Evolutionary conservation across 2,888 invertebrate species (phyloP).

Genomic region (Drosophila rellima): DNA sequence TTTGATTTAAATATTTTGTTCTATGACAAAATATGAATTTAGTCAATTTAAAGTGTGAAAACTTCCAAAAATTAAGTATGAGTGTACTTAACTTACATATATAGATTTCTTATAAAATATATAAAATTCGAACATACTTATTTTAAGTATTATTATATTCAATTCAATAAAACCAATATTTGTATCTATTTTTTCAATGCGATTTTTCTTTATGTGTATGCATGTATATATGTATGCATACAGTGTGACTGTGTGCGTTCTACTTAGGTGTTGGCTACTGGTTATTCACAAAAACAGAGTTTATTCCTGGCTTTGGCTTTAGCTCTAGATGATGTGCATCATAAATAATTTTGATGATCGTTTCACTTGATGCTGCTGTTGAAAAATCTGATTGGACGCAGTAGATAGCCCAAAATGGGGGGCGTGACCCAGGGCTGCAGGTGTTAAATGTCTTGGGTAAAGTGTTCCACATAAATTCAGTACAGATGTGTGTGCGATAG

Average conservation of each 20-base stretch:
- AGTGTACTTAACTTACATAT: too few relatives aligned
- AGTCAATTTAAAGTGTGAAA: too few relatives aligned
- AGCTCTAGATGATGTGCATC: constrained; percentile 69
- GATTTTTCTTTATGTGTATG: background rate
- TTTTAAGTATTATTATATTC: too few relatives aligned
- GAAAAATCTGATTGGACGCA: constrained; percentile 69
- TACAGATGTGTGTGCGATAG: constrained; percentile 53
- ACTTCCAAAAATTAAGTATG: too few relatives aligned
- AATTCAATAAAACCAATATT: too few relatives aligned
- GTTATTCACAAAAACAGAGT: constrained; percentile 29
- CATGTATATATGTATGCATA: background rate
- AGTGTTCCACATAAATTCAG: constrained; percentile 62
- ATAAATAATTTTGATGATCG: constrained; percentile 79
- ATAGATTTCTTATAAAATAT: too few relatives aligned
- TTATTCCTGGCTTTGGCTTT: constrained; percentile 40
- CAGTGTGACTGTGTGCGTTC: constrained; percentile 16
- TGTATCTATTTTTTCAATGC: too few relatives aligned
- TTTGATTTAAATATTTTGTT: too few relatives aligned
- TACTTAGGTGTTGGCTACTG: constrained; percentile 50
- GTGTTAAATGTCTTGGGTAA: constrained; percentile 76
- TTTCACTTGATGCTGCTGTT: constrained; percentile 65
- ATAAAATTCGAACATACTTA: too few relatives aligned
- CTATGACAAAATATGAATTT: too few relatives aligned
- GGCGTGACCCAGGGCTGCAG: constrained; percentile 51
- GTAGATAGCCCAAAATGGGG: constrained; percentile 35